phyloP scores from a whole-genome alignment of 2,113 vertebrate species.

The Brachypteracias leptosomus region DNA sequence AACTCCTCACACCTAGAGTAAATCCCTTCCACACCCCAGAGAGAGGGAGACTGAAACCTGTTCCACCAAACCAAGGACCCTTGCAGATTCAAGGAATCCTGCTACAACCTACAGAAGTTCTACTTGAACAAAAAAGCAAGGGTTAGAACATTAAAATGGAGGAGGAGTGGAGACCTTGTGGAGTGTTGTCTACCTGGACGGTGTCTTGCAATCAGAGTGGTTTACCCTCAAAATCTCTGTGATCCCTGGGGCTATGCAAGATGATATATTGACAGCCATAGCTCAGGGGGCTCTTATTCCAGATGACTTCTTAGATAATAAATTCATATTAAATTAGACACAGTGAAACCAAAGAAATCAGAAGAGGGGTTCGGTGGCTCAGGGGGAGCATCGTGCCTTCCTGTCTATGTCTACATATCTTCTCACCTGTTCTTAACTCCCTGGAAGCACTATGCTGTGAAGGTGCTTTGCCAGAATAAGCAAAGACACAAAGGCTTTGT shows the following conservation, averaged over 20 bases:
- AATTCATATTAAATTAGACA: background rate
- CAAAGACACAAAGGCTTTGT: background rate
- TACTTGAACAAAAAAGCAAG: background rate
- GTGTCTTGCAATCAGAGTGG: background rate
- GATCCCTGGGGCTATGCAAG: background rate
- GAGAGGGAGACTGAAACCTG: background rate
- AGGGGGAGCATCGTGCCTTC: background rate
- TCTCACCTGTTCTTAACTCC: background rate
- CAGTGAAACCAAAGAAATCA: background rate
- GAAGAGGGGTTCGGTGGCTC: background rate
- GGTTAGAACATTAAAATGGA: background rate
- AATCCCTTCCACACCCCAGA: background rate
- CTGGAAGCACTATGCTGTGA: background rate
- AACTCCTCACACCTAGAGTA: background rate
- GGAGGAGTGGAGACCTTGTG: background rate
- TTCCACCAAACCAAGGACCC: background rate
- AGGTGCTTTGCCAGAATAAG: background rate
- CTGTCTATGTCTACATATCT: background rate
- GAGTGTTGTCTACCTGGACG: background rate
- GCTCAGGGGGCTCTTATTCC: background rate
- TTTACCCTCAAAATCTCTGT: background rate
- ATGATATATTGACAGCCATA: background rate
- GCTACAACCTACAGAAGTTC: background rate
- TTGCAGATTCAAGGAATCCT: background rate
- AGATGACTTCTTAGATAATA: background rate